phyloP scores from a whole-genome alignment of 2,797 vertebrate genomes.

The Delichon dasypus region DNA sequence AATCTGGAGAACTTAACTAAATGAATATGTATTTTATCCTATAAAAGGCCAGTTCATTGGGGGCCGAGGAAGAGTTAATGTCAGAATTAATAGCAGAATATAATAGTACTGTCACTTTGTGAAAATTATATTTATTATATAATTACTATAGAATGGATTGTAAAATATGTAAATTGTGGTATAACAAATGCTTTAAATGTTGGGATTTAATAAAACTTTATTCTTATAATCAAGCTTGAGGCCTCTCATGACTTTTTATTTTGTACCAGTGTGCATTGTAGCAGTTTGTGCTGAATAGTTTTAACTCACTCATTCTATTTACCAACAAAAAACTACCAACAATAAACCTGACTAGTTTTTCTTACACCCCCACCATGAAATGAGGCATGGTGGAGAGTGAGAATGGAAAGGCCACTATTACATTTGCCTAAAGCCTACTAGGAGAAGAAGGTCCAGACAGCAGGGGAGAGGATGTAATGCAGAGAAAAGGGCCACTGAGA shows the following conservation, averaged over 20 bases:
- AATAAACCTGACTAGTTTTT: background rate
- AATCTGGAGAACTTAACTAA: background rate
- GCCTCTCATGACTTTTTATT: conserved; percentile 1
- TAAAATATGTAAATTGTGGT: background rate
- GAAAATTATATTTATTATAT: conserved; percentile 14
- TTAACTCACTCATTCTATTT: background rate
- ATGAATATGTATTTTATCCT: background rate
- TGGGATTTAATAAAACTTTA: conserved; percentile 58
- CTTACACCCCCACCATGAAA: background rate
- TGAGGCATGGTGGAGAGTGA: background rate
- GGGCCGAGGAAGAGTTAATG: background rate
- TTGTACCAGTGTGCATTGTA: background rate
- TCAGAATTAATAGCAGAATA: background rate
- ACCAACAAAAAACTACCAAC: background rate
- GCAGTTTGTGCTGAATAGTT: background rate
- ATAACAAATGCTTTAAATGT: conserved; percentile 18
- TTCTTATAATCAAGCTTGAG: conserved; percentile 4
- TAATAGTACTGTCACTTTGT: background rate
- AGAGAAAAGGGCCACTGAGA: background rate
- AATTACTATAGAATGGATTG: background rate
- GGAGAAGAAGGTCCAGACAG: background rate
- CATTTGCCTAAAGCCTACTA: background rate
- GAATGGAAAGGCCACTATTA: background rate
- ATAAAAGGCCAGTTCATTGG: background rate
- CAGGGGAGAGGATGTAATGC: background rate